Percentiles rank a stretch among this genome's conserved stretches.
These are phyloP conservation scores for Melinopterus prodromus DNA, from an alignment of 2,888 invertebrate species.

Conservation along the genomic window DNA sequence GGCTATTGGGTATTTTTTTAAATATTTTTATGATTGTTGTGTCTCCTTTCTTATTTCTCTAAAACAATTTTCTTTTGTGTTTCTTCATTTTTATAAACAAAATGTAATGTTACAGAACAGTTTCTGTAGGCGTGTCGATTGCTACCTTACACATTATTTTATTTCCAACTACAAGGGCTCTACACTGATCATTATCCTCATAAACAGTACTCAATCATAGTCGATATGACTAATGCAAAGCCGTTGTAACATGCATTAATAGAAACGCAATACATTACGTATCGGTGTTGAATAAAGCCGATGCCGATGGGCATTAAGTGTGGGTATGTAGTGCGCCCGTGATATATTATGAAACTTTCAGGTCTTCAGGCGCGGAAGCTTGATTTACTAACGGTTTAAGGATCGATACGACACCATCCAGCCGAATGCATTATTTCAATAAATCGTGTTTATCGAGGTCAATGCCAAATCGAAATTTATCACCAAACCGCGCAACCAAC, in stretches of 20 bases:
- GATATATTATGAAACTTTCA: conserved; percentile 4
- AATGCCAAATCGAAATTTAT: conserved; percentile 18
- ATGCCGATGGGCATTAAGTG: neutral
- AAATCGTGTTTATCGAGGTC: conserved; percentile 22
- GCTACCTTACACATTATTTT: no score
- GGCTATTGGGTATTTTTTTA: no score
- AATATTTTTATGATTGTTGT: no score
- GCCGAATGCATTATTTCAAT: conserved; percentile 23
- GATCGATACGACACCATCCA: neutral
- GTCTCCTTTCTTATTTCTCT: no score
- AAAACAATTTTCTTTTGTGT: no score
- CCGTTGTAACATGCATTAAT: neutral
- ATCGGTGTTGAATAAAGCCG: neutral
- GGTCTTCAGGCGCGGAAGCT: neutral
- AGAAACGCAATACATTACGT: neutral
- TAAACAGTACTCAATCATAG: neutral
- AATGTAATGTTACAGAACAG: no score
- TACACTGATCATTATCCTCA: neutral
- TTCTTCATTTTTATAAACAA: no score
- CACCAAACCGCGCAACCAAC: neutral
- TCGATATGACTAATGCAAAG: neutral
- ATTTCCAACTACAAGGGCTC: no score
- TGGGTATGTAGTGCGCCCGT: neutral
- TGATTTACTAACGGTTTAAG: neutral
- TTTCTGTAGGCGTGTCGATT: no score